Base-by-base conservation (phyloP, 2,888 invertebrate genomes). In the Cotesia congregata region DNA sequence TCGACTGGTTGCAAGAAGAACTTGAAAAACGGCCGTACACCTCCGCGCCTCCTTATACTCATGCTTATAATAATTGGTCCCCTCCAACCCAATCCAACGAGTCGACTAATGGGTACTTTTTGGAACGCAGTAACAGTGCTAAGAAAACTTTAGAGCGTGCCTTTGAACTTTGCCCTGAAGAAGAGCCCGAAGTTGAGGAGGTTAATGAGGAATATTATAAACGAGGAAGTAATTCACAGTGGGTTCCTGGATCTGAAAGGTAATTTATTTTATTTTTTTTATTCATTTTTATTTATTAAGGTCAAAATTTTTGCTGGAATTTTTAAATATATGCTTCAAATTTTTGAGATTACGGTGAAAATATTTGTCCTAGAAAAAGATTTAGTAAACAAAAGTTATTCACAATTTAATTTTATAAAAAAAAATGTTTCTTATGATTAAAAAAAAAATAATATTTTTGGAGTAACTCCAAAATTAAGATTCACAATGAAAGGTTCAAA, bases 1-100 rank as follows among this genome's bases (percentile, higher is more conserved):
- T 98, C 1, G 95, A 96, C 83, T 98, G 98, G 98, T 92, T 98
- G 83, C 97, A 97, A 88, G 97, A 98, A 88, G 98, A 98, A 90
- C 92, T 98, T 80, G 97, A 98, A 82, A 92, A 94, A 90, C 87
- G 90, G 84, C 91, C 91, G 4, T 92, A 92, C 83, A 91, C 92
- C 9, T 89, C 91, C 15, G 93, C 93, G 83, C 90, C 93, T 38
- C 94, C 94, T 85, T 97, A 97, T 89, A 94, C 95, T 76, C 97
- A 97, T 88, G 94, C 95, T 74, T 97, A 97, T 89, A 96, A 94
- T 86, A 96, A 96, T 80, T 98, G 97, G 97, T 98, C 98, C 86
- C 93, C 93, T 15, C 97, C 97, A 17, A 95, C 96, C 30, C 96
- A 97, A 84, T 97, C 97, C 75, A 98, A 98, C 90, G 98, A 98